These are phyloP conservation scores for Tuta absoluta DNA, from an alignment of 2,888 invertebrate genomes.

Conservation along the genomic window DNA sequence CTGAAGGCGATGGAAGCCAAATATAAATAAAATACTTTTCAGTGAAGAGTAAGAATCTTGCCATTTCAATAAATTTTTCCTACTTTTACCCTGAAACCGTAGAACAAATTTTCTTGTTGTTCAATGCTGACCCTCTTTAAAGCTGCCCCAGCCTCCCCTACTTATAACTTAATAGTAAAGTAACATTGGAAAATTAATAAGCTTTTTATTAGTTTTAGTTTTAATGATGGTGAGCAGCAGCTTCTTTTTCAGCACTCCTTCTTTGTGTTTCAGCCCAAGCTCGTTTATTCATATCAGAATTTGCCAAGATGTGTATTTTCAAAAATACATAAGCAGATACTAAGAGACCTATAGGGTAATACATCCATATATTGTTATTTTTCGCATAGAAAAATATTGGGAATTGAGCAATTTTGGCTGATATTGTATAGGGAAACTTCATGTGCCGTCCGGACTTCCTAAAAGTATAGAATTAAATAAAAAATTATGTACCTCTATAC, in stretches of 20 bases:
- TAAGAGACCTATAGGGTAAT: constrained; percentile 81
- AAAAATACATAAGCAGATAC: constrained; percentile 83
- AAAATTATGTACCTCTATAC: neutral
- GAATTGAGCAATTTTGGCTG: constrained; percentile 90
- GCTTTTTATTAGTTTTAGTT: constrained; percentile 24
- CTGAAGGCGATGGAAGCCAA: too few relatives aligned
- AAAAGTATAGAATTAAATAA: constrained; percentile 40
- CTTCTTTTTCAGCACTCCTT: constrained; percentile 63
- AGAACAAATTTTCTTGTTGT: too few relatives aligned
- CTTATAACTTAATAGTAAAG: too few relatives aligned
- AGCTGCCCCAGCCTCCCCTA: too few relatives aligned
- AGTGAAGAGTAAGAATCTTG: too few relatives aligned
- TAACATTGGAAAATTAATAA: too few relatives aligned
- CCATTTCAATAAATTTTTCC: too few relatives aligned
- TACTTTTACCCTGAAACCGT: too few relatives aligned
- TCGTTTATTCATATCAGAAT: constrained; percentile 61
- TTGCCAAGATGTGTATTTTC: constrained; percentile 84
- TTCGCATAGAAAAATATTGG: constrained; percentile 87
- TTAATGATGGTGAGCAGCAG: constrained; percentile 25
- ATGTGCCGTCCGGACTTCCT: constrained; percentile 84
- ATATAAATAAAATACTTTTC: too few relatives aligned
- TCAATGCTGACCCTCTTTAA: too few relatives aligned
- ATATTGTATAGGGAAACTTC: constrained; percentile 92
- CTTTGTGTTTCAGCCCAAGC: constrained; percentile 67
- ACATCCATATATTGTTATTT: constrained; percentile 88